Percentiles rank a stretch among this genome's conserved stretches.
Conservation (phyloP, 2,888 invertebrate species). For the Clitarchus hookeri region DNA sequence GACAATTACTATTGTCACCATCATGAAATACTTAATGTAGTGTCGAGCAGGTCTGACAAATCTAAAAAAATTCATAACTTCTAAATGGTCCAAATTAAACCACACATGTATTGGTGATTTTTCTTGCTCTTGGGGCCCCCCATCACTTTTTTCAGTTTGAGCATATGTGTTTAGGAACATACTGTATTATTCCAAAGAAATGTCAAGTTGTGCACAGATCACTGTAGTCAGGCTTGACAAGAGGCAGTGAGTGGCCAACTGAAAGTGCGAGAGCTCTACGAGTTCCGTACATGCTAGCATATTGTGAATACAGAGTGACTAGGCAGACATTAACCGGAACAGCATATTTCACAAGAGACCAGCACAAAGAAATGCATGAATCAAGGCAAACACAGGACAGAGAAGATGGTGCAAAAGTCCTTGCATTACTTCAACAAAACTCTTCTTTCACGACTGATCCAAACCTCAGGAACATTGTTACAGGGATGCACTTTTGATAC, state of each 20-base stretch:
- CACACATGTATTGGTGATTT: too few relatives aligned
- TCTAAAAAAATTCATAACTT: too few relatives aligned
- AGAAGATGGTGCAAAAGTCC: not conserved
- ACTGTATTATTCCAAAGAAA: too few relatives aligned
- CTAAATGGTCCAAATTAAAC: too few relatives aligned
- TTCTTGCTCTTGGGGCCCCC: too few relatives aligned
- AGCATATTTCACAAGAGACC: not conserved
- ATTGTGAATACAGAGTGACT: not conserved
- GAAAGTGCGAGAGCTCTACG: not conserved
- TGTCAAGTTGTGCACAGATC: too few relatives aligned
- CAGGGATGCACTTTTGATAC: not conserved
- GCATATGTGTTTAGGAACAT: too few relatives aligned
- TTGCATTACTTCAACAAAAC: not conserved
- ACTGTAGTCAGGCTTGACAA: not conserved
- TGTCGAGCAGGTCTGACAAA: too few relatives aligned
- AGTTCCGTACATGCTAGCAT: not conserved
- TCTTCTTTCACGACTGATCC: not conserved
- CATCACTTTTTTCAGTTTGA: too few relatives aligned
- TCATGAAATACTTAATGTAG: too few relatives aligned
- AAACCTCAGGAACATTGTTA: not conserved
- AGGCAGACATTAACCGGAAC: not conserved
- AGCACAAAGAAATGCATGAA: slow-evolving; percentile 1
- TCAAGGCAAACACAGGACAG: not conserved
- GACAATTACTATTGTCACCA: too few relatives aligned
- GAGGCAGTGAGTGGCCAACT: not conserved